These are phyloP conservation scores for Podarcis muralis DNA, from an alignment of 2,113 vertebrate genomes.

Conservation along the genomic window DNA sequence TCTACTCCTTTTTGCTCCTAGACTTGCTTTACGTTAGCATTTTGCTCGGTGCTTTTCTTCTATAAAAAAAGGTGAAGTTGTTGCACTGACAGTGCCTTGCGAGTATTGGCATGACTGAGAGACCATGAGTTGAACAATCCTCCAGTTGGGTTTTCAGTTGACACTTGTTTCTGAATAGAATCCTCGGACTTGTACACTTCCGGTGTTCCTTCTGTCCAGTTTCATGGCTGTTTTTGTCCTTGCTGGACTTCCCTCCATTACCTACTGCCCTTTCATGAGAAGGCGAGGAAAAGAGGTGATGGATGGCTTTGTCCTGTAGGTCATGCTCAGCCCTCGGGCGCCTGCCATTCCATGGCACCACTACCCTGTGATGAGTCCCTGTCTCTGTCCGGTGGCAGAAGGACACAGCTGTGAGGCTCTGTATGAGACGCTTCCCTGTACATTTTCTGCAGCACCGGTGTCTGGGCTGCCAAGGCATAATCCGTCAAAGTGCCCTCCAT, in stretches of 20 bases:
- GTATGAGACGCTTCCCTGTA: not conserved
- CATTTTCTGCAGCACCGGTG: not conserved
- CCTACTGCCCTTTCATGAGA: not conserved
- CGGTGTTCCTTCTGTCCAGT: not conserved
- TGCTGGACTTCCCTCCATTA: not conserved
- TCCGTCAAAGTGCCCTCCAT: not conserved
- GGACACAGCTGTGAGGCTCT: constrained; percentile 15
- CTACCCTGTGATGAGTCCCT: not conserved
- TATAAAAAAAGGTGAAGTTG: too few species aligned
- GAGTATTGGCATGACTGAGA: not conserved
- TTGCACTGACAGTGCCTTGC: not conserved
- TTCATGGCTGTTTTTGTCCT: not conserved
- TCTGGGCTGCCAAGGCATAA: not conserved
- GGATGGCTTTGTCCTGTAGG: not conserved
- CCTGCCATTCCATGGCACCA: not conserved
- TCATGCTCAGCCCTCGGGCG: not conserved
- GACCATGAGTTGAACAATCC: not conserved
- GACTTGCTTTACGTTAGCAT: too few species aligned
- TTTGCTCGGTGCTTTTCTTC: too few species aligned
- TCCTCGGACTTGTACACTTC: not conserved
- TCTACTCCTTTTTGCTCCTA: too few species aligned
- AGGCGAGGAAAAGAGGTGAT: not conserved
- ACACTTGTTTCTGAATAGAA: not conserved
- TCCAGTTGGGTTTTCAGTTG: not conserved
- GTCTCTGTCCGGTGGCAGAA: not conserved